Percentiles rank a stretch among this genome's conserved stretches.
Conservation (phyloP, 1,140 invertebrate genomes). For the Samia ricini region DNA sequence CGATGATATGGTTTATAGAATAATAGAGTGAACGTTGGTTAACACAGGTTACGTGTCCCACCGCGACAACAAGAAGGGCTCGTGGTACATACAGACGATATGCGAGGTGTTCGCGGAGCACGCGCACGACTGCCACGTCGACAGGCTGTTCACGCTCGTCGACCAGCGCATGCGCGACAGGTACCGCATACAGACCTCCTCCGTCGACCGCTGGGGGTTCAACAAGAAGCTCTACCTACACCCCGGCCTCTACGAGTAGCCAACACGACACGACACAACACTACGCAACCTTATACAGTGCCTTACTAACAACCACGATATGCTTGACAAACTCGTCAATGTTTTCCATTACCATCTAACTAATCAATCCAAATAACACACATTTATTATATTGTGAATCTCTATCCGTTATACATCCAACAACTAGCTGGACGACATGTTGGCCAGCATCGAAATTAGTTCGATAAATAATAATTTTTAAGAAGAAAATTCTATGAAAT, state of each 20-base stretch:
- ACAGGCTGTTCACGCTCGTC: constrained; percentile 83
- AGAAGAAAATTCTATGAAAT: too few relatives aligned
- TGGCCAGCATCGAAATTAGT: too few relatives aligned
- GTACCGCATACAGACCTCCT: constrained; percentile 77
- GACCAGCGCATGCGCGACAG: constrained; percentile 65
- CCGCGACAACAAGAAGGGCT: constrained; percentile 81
- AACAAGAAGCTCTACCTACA: constrained; percentile 81
- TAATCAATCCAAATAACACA: too few relatives aligned
- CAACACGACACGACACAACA: neutral
- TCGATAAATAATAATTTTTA: too few relatives aligned
- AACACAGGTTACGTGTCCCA: constrained; percentile 80
- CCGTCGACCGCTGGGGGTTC: constrained; percentile 78
- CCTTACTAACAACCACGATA: neutral
- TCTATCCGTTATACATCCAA: too few relatives aligned
- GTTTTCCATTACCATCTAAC: too few relatives aligned
- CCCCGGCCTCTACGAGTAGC: constrained; percentile 76
- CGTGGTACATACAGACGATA: constrained; percentile 87
- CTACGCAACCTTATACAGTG: neutral
- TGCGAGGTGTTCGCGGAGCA: constrained; percentile 86
- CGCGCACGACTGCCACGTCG: constrained; percentile 81
- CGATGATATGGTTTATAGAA: neutral
- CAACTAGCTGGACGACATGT: too few relatives aligned
- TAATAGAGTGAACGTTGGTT: neutral
- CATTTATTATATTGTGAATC: too few relatives aligned
- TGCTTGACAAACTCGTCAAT: too few relatives aligned